Base-by-base conservation (phyloP, 2,113 vertebrate species). In the Neolamprologus longior region DNA sequence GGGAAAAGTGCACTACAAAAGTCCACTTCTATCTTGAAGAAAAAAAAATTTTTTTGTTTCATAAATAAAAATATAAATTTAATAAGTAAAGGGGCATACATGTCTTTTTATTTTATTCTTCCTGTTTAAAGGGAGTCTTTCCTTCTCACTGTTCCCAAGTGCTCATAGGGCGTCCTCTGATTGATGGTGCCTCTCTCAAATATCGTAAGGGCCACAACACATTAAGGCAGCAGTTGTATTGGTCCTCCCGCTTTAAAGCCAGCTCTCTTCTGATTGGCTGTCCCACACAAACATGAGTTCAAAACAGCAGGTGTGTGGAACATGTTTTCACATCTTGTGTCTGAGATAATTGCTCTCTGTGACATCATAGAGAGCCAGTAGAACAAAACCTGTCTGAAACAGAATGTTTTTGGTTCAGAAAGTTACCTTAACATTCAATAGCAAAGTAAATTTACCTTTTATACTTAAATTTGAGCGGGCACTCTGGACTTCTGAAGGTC, bases 131-230 rank as follows among this genome's bases (percentile, higher is more conserved):
- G 1, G 61, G 3, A 37, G 33, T 66, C 19, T 66, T 66, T 66
- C 33, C 31, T 66, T 66, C 58, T 37, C 61, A 66, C 33, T 37
- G 19, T 37, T 37, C 10, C 33, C 33, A 37, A 37, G 33, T 66
- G 7, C 33, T 37, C 33, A 68, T 68, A 8, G 33, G 10, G 10
- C 0, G 0, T 35, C 17, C 31, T 68, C 61, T 68, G 19, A 21
- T 68, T 68, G 19, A 21, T 68, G 19, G 63, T 21, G 63, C 19
- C 4, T 68, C 33, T 66, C 61, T 37, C 11, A 21, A 68, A n/a
- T 66, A 12, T 35, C 0, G 0, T 68, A 37, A 5, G 15, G 5
- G 15, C 57, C 57, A 61, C 15, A 66, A 37, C 19, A 21, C 63
- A 21, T 40, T 68, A 3, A 68, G 61, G 19, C 33, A 40, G 19